Evolutionary conservation across 2,113 vertebrate species (phyloP).

Genomic region (Pseudorasbora parva): DNA sequence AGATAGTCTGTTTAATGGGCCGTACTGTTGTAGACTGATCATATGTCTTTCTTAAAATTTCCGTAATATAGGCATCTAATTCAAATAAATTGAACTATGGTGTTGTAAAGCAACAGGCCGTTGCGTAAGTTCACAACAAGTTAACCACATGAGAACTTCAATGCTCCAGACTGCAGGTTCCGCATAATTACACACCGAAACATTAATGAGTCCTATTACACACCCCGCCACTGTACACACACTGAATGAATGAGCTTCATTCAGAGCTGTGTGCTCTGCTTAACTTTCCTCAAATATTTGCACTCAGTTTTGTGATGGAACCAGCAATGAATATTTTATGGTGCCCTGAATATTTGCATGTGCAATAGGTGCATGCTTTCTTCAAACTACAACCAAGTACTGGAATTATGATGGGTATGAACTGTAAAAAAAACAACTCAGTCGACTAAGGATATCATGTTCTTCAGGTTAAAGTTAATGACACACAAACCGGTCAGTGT

Average conservation of each 20-base stretch:
- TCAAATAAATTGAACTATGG: not conserved
- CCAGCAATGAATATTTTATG: not conserved
- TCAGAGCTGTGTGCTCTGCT: conserved; percentile 10
- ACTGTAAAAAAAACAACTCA: not conserved
- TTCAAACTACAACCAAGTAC: not conserved
- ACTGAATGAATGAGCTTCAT: conserved; percentile 23
- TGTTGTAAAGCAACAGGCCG: not conserved
- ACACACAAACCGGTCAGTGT: not conserved
- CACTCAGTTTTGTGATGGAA: not conserved
- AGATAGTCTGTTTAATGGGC: not conserved
- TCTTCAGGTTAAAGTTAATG: conserved; percentile 50
- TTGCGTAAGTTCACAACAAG: not conserved
- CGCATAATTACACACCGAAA: conserved; percentile 22
- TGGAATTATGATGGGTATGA: not conserved
- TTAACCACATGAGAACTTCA: not conserved
- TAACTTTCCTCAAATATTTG: not conserved
- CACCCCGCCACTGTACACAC: not conserved
- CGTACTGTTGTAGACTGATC: not conserved
- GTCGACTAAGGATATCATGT: not conserved
- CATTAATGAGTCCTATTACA: not conserved
- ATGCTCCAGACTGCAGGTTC: conserved; percentile 1
- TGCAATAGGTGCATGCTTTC: not conserved
- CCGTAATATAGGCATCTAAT: not conserved
- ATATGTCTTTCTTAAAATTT: not conserved
- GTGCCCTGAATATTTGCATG: not conserved